Evolutionary conservation across 2,888 invertebrate genomes (phyloP).

Genomic region (Chloromyia formosa): DNA sequence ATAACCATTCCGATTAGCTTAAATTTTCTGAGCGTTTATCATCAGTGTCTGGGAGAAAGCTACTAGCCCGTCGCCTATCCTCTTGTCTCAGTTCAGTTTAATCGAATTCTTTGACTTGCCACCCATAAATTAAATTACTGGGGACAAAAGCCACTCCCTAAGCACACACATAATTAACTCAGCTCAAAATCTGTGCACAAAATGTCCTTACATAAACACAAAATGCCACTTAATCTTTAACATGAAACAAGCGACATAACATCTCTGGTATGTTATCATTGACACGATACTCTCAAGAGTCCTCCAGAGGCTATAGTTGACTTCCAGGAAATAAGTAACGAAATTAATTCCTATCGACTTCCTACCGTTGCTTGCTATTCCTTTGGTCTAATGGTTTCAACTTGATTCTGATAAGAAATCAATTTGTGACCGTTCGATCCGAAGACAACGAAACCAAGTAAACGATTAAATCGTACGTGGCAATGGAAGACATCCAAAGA

Average conservation of each 20-base stretch:
- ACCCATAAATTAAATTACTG: too few species aligned
- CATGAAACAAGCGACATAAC: background rate
- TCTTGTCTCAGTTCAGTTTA: too few species aligned
- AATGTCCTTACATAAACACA: conserved; percentile 7
- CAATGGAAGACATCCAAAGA: background rate
- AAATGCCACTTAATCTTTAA: background rate
- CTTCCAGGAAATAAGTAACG: background rate
- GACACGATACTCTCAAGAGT: background rate
- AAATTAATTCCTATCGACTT: conserved; percentile 4
- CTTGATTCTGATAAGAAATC: conserved; percentile 6
- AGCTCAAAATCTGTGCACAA: background rate
- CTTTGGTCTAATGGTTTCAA: background rate
- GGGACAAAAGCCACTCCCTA: too few species aligned
- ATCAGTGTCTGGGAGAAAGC: too few species aligned
- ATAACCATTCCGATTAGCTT: too few species aligned
- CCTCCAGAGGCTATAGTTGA: background rate
- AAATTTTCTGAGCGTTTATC: too few species aligned
- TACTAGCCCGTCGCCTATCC: too few species aligned
- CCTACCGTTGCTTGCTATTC: background rate
- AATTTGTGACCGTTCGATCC: background rate
- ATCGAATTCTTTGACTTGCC: too few species aligned
- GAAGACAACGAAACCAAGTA: background rate
- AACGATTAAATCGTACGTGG: conserved; percentile 3
- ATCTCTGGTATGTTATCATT: background rate
- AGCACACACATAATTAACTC: background rate